A percentile compares a stretch with the other conserved stretches of the same genome.
Evolutionary conservation across 2,888 invertebrate genomes (phyloP).

Genomic region (Malacosoma neustria): DNA sequence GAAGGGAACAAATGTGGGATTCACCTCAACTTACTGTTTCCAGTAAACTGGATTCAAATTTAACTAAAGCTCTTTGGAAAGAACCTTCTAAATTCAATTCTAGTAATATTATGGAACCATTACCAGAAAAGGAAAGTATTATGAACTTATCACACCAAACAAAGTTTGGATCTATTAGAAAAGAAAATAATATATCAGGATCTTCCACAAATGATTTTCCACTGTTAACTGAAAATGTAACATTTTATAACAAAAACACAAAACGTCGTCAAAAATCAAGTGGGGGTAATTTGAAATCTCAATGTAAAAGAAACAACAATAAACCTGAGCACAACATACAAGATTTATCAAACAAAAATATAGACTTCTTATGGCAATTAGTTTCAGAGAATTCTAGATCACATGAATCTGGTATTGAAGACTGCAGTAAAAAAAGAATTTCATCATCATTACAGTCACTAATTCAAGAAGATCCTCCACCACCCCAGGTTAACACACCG

Average conservation of each 20-base stretch:
- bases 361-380: constrained; percentile 61
- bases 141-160: constrained; percentile 31
- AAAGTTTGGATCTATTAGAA: constrained; percentile 38
- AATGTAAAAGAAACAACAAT: constrained; percentile 37
- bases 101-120: constrained; percentile 57
- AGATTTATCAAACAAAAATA: constrained; percentile 55
- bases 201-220: constrained; percentile 17
- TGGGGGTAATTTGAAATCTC: constrained; percentile 27
- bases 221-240: constrained; percentile 19
- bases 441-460: constrained; percentile 60
- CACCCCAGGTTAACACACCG: constrained; percentile 26
- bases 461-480: constrained; percentile 52
- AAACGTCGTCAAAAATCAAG: constrained; percentile 37
- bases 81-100: constrained; percentile 59
- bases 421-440: constrained; percentile 46
- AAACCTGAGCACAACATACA: constrained; percentile 38
- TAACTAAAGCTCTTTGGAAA: constrained; percentile 63
- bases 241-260: constrained; percentile 31
- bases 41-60: constrained; percentile 42
- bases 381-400: constrained; percentile 52
- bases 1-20: constrained; percentile 67
- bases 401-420: constrained; percentile 34
- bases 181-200: constrained; percentile 28
- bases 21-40: constrained; percentile 46
- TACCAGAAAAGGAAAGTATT: constrained; percentile 56